Evolutionary conservation across 2,888 invertebrate species (phyloP).

Genomic region (Eilema griseolum): DNA sequence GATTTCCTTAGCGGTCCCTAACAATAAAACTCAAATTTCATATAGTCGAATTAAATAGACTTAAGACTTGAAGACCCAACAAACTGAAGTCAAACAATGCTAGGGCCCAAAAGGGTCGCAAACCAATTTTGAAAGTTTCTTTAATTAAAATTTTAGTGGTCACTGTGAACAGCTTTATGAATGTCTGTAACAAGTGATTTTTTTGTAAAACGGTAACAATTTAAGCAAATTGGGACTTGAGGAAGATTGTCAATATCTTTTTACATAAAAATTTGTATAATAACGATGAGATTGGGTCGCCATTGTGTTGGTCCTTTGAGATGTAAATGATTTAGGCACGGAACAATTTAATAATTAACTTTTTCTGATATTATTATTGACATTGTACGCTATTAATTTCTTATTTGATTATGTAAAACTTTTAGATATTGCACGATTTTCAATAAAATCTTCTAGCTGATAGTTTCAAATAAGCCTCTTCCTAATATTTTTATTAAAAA

Average conservation of each 20-base stretch:
- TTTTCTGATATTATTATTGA: background rate
- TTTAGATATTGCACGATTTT: background rate
- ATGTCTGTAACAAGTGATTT: conserved; percentile 20
- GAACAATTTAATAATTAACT: conserved; percentile 26
- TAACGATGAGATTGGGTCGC: conserved; percentile 20
- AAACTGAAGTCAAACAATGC: background rate
- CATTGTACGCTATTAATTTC: background rate
- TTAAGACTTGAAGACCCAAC: background rate
- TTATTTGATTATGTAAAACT: background rate
- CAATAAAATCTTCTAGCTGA: background rate
- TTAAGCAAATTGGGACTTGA: conserved; percentile 39
- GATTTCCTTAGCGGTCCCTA: too few relatives aligned
- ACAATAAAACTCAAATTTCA: too few relatives aligned
- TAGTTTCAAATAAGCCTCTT: background rate
- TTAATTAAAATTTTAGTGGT: conserved; percentile 27
- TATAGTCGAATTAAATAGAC: background rate
- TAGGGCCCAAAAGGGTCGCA: background rate
- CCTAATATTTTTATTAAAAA: background rate
- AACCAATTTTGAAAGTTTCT: conserved; percentile 11
- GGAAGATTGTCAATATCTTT: conserved; percentile 40
- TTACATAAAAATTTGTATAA: conserved; percentile 34
- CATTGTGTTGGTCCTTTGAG: conserved; percentile 24
- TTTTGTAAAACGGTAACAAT: conserved; percentile 39
- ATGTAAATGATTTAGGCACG: conserved; percentile 30
- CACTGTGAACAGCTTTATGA: conserved; percentile 26